These are phyloP conservation scores for Caretta caretta DNA, from an alignment of 2,113 vertebrate genomes.

Conservation along the genomic window DNA sequence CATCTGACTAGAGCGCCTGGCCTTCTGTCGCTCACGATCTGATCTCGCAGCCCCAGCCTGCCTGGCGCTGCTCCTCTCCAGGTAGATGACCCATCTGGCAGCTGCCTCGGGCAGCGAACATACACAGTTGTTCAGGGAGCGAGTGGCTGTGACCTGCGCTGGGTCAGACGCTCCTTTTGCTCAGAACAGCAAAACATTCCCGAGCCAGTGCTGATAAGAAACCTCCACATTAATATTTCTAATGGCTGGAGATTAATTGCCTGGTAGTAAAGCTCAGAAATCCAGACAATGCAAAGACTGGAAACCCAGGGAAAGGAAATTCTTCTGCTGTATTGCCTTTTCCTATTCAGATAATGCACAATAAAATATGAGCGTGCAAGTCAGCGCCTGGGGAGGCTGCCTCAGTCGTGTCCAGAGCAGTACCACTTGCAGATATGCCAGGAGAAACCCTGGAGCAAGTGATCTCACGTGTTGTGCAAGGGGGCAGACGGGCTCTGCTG, in stretches of 20 bases:
- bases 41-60: background rate
- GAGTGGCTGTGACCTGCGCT: background rate
- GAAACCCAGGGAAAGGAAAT: slow-evolving; percentile 80
- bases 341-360: slow-evolving; percentile 80
- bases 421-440: background rate
- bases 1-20: fast-evolving
- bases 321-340: slow-evolving; percentile 86
- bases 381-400: slow-evolving; percentile 46
- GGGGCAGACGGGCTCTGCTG: fast-evolving
- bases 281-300: slow-evolving; percentile 84
- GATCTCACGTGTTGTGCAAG: fast-evolving
- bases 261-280: slow-evolving; percentile 26
- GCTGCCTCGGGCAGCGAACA: background rate
- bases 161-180: background rate
- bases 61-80: background rate
- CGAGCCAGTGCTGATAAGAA: slow-evolving; percentile 50
- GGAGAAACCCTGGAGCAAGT: background rate
- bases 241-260: slow-evolving; percentile 9
- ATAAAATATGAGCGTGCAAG: slow-evolving; percentile 60
- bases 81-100: background rate
- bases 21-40: background rate
- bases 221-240: slow-evolving; percentile 26
- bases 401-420: background rate
- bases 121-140: fast-evolving
- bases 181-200: background rate